Evolutionary conservation across 1,140 invertebrate genomes (phyloP), one percentile per base, ranked within the genome.

Genomic region (Drosophila subpulchrella): DNA sequence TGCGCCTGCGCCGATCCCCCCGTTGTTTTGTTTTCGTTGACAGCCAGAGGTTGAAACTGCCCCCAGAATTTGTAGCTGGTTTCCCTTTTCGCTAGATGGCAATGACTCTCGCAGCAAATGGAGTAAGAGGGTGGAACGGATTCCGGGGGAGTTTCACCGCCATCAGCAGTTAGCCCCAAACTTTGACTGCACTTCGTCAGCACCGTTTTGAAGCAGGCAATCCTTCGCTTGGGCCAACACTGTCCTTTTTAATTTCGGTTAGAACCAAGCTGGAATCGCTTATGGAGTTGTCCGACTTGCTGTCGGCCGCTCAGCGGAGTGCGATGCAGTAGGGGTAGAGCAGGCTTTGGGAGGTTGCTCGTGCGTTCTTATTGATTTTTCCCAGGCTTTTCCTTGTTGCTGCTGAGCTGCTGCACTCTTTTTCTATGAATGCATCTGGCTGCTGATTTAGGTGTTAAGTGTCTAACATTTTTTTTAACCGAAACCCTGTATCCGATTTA

Each of bases 281-380:
- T 6, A 46, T 48, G 42, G 44, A 63, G 62, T 66, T 38, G n/a
- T 7, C 44, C 42, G 58, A 20, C 15, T 66, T 38, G 6, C 24
- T 38, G 13, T 15, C 34, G 17, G 27, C 60, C 42, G 38, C 39
- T 13, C 24, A 41, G 7, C 17, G 15, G 12, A 42, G 24, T 30
- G 51, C 17, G 36, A n/a, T 15, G 36, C 32, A 38, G 74, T 13
- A 39, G 53, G 27, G 44, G 15, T 34, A 44, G 75, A 32, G 27
- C 13, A 34, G 36, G 48, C 38, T 46, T 20, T 39, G 44, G 47
- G 34, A 59, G 46, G 55, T 61, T 71, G 54, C 60, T 84, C 62
- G 67, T 75, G 68, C 82, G 75, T 86, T 75, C 72, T 78, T 85
- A 85, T 85, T 88, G 82, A 85, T 85, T 85, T 86, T 85, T 85